Evolutionary conservation across 2,888 invertebrate genomes (phyloP), one percentile per base, ranked within the genome.

Genomic region (Invenusta paracnida): DNA sequence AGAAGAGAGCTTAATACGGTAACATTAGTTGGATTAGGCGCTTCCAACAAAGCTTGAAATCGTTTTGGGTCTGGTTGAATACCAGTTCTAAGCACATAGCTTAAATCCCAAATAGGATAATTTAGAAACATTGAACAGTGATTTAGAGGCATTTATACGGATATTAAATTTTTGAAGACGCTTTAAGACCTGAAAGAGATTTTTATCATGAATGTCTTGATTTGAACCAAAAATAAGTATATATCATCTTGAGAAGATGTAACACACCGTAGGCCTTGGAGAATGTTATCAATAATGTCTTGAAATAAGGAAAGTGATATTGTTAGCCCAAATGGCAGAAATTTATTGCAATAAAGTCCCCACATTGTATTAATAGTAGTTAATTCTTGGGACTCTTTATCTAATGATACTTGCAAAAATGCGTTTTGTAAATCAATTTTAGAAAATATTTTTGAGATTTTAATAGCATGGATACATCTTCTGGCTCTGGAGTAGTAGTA

Each of bases 341-440:
- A 79, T n/a, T 79, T n/a, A 23, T 79, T 2, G 25, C 29, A 28
- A 79, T 79, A 79, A 28, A 79, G 79, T 27, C 79, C 79, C 82
- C 82, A 82, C 31, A 82, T 82, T 11, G 82, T 82, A 27, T 82
- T 82, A 27, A 27, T 28, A 2, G 82, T 82, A 23, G 82, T 82
- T 5, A 82, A 2, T 82, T 82, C 23, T 30, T 11, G n/a, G 2
- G 31, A 27, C 1, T 29, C 30, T 5, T 13, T 2, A 17, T 82
- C 30, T 5, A 82, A 5, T 30, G 82, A 29, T 25, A 82, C 31
- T 29, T 82, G 82, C n/a, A 82, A 30, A 79, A 82, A 82, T 2
- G 82, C 82, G 28, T 82, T 82, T 23, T 73, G 73, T 73, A 73
- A 73, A 25, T 73, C 73, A 23, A 73, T 73, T 73, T 73, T 73